Evolutionary conservation across 1,140 invertebrate species (phyloP), one percentile per base, ranked within the genome.

Genomic region (Chironomus tepperi): DNA sequence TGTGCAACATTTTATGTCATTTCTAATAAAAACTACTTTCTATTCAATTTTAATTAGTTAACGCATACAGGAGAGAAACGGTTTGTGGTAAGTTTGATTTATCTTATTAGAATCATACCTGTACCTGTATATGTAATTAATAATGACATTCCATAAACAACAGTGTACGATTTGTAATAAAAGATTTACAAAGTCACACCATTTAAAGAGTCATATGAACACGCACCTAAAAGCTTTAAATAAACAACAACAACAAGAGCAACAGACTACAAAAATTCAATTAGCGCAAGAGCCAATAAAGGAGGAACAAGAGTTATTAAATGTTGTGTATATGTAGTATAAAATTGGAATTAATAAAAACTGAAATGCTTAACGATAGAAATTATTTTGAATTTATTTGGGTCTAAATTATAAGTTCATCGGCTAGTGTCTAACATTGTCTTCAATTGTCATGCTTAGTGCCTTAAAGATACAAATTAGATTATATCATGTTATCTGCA

Each of bases 1-100:
- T n/a, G 2, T 10, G 10, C 9, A 57, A 57, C 10, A 57, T 3
- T 57, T 7, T 57, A 12, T 57, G 9, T 2, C 47, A 57, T 57
- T n/a, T n/a, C n/a, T n/a, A 57, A 57, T 57, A 57, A 12, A 57
- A 57, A n/a, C 7, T 57, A 3, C 7, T 12, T 12, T 12, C 9
- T 57, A 57, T 57, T 7, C 2, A 2, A 10, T 57, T n/a, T 2
- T n/a, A n/a, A 10, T 12, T 2, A 57, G 47, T 84, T 87, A 5
- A 87, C 86, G 0, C 89, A 90, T 76, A 89, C 88, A 0, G 88
- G 88, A 3, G 86, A 89, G 77, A 89, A 88, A 76, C 85, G 87
- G 78, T 88, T 88, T 77, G 83, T 57, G 24, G 24, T 34, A 34
- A 34, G 24, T 34, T 34, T 2, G 24, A 34, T 5, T 34, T 2